Conservation (phyloP, 2,113 vertebrate genomes). For the Helogale parvula region DNA sequence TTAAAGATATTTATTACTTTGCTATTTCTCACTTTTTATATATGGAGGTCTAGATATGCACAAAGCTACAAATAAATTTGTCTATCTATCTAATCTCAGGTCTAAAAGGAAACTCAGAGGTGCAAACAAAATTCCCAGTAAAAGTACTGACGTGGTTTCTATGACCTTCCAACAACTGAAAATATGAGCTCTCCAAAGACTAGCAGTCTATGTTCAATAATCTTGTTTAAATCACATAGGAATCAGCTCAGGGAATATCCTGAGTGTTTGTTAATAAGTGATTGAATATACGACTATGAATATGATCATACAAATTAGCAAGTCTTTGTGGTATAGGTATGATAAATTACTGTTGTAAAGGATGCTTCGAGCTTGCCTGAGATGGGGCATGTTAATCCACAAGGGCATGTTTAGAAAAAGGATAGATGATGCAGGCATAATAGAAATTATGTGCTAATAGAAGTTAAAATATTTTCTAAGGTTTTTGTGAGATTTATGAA, state of each 20-base stretch:
- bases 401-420: background rate
- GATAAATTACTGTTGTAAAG: background rate
- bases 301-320: background rate
- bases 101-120: background rate
- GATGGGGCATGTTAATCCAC: background rate
- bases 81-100: background rate
- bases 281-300: background rate
- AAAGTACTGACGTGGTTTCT: background rate
- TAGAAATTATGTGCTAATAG: background rate
- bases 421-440: background rate
- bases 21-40: background rate
- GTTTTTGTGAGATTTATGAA: background rate
- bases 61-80: background rate
- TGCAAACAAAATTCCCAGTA: background rate
- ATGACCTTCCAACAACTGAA: background rate
- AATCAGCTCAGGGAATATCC: background rate
- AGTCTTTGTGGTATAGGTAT: background rate
- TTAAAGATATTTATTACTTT: background rate
- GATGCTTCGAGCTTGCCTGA: background rate
- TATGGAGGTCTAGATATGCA: too few species aligned
- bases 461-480: background rate
- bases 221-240: background rate
- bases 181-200: background rate
- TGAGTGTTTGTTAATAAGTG: background rate
- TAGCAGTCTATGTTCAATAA: background rate